Conservation (phyloP, 2,797 vertebrate genomes). For the Parauchenoglanis ngamensis region DNA sequence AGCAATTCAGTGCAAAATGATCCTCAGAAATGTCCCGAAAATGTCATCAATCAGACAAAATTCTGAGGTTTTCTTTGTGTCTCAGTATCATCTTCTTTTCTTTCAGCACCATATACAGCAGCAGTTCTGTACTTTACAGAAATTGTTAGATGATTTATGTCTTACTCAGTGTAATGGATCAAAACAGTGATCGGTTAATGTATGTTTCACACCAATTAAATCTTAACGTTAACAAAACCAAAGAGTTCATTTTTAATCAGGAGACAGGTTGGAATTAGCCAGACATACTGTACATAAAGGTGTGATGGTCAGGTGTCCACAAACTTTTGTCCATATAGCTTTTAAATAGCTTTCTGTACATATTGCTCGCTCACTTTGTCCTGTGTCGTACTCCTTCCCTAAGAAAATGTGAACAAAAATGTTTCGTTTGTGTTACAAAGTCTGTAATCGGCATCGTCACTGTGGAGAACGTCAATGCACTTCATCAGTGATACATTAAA, state of each 20-base stretch:
- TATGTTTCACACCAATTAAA: neutral
- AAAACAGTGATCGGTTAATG: neutral
- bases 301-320: neutral
- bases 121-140: neutral
- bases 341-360: neutral
- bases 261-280: neutral
- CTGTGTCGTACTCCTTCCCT: neutral
- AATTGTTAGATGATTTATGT: neutral
- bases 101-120: neutral
- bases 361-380: neutral
- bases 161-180: neutral
- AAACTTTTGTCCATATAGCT: neutral
- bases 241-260: neutral
- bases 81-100: neutral
- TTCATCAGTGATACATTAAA: neutral
- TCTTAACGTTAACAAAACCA: neutral
- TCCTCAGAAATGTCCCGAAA: slow-evolving; percentile 3
- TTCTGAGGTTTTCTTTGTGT: neutral
- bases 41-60: neutral
- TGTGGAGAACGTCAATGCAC: neutral
- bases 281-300: neutral
- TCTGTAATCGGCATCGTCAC: neutral
- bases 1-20: neutral
- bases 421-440: neutral
- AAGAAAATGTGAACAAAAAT: neutral